These are phyloP conservation scores for Dryadula phaetusa DNA, from an alignment of 2,888 invertebrate species.

Conservation along the genomic window DNA sequence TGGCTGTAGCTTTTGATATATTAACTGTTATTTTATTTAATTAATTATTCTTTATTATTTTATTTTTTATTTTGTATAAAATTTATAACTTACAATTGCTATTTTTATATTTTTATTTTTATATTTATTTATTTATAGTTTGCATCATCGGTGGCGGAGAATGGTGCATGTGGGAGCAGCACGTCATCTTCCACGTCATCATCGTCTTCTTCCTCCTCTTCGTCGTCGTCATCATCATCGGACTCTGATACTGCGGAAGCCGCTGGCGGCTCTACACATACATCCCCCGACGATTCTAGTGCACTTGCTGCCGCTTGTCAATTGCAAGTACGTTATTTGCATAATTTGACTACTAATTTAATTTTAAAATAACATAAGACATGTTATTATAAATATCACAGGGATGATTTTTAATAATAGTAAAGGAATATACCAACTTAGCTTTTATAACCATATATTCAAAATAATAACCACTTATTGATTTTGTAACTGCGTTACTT, in stretches of 20 bases:
- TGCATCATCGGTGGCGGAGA: constrained; percentile 68
- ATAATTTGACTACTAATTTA: too few species aligned
- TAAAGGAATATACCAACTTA: too few species aligned
- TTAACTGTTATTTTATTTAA: constrained; percentile 18
- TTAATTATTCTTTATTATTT: not conserved
- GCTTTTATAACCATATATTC: too few species aligned
- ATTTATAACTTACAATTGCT: not conserved
- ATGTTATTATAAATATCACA: too few species aligned
- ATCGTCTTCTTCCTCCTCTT: constrained; percentile 76
- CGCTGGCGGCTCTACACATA: constrained; percentile 69
- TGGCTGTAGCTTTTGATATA: constrained; percentile 51
- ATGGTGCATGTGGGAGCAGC: constrained; percentile 72
- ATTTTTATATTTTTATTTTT: constrained; percentile 3
- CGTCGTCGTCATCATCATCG: constrained; percentile 77
- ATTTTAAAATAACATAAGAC: too few species aligned
- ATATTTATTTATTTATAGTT: constrained; percentile 62
- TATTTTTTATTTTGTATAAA: not conserved
- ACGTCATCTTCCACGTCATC: constrained; percentile 75
- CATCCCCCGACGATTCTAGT: constrained; percentile 80
- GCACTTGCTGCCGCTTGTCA: constrained; percentile 84
- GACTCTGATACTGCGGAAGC: constrained; percentile 77
- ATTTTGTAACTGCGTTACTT: not conserved
- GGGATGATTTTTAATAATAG: too few species aligned
- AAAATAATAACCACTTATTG: not conserved
- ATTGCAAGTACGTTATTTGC: constrained; percentile 76